Evolutionary conservation across 2,113 vertebrate genomes (phyloP).

Genomic region (Gracilinanus agilis): DNA sequence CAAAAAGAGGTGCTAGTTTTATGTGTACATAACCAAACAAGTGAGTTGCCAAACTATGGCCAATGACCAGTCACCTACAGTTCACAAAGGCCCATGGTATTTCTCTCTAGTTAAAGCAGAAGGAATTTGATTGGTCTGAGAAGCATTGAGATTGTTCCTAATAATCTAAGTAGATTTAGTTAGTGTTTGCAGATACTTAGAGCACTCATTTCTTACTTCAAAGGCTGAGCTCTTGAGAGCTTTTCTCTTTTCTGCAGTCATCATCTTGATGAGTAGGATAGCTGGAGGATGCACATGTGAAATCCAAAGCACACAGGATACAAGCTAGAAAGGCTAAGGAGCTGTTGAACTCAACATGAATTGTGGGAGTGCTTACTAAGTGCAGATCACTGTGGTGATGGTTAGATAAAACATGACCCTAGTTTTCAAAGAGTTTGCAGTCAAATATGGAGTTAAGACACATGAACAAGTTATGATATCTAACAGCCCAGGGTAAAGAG

Average conservation of each 20-base stretch:
- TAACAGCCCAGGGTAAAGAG: background rate
- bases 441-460: background rate
- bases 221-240: constrained; percentile 19
- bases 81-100: background rate
- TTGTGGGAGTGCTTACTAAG: background rate
- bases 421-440: background rate
- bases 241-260: constrained; percentile 12
- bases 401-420: background rate
- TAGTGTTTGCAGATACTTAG: background rate
- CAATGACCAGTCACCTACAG: background rate
- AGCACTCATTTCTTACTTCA: background rate
- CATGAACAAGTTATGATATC: background rate
- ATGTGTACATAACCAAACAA: background rate
- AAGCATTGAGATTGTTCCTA: background rate
- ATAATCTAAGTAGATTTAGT: constrained; percentile 30
- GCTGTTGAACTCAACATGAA: background rate
- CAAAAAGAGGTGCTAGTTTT: background rate
- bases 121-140: constrained; percentile 33
- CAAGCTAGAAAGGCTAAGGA: constrained; percentile 10
- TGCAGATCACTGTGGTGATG: background rate
- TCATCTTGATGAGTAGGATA: background rate
- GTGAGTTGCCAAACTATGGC: background rate
- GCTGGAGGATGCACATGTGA: background rate
- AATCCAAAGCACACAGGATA: background rate
- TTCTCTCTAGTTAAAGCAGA: background rate